phyloP scores from a whole-genome alignment of 1,140 invertebrate genomes.

The Drosophila prosaltans region DNA sequence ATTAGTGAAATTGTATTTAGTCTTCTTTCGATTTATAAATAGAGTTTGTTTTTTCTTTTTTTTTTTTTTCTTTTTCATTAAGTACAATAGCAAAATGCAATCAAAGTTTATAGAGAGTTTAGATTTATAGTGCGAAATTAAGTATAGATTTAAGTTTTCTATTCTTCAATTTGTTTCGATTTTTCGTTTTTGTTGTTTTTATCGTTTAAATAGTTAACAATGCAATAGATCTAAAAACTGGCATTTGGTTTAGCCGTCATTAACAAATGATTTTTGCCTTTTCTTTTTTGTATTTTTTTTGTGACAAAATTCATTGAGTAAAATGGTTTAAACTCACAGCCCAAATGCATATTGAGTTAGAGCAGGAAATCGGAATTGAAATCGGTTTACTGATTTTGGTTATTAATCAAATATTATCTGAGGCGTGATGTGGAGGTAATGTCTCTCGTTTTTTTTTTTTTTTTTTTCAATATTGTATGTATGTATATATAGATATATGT shows the following conservation, averaged over 20 bases:
- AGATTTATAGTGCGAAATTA: slow-evolving; percentile 63
- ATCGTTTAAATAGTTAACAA: slow-evolving; percentile 68
- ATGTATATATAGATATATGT: slow-evolving; percentile 21
- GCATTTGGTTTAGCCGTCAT: slow-evolving; percentile 25
- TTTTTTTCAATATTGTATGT: slow-evolving; percentile 16
- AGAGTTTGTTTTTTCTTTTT: slow-evolving; percentile 48
- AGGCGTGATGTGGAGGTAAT: slow-evolving; percentile 63
- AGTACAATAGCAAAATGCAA: slow-evolving; percentile 69
- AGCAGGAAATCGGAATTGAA: slow-evolving; percentile 33
- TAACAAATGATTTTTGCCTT: not conserved
- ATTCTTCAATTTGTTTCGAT: not conserved
- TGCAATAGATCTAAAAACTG: slow-evolving; percentile 53
- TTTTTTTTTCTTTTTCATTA: slow-evolving; percentile 7
- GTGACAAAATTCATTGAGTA: slow-evolving; percentile 17
- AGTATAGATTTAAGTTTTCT: slow-evolving; percentile 33
- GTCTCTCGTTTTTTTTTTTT: slow-evolving; percentile 33
- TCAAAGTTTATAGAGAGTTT: slow-evolving; percentile 55
- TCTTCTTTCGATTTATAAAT: slow-evolving; percentile 74
- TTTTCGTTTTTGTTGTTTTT: slow-evolving; percentile 32
- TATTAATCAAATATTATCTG: slow-evolving; percentile 25
- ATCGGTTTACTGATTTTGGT: slow-evolving; percentile 32
- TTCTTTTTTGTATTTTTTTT: not conserved
- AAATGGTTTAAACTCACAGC: slow-evolving; percentile 15
- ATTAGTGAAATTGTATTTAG: slow-evolving; percentile 76
- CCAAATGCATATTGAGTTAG: slow-evolving; percentile 34